A percentile compares a stretch with the other conserved stretches of the same genome.
These are phyloP conservation scores for Salticus scenicus DNA, from an alignment of 2,888 invertebrate genomes.

Conservation along the genomic window DNA sequence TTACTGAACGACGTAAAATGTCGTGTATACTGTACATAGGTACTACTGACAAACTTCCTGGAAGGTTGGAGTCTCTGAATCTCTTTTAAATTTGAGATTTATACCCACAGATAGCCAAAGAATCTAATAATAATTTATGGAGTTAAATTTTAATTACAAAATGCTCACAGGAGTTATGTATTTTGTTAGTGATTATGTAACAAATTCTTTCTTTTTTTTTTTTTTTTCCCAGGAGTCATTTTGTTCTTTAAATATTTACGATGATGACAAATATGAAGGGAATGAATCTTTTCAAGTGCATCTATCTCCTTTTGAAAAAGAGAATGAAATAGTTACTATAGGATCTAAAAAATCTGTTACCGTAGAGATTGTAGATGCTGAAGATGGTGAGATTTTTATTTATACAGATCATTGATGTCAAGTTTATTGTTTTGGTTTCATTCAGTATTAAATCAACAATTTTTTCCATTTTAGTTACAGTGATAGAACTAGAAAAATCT, in stretches of 20 bases:
- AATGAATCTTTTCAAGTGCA: conserved; percentile 75
- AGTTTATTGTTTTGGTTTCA: background rate
- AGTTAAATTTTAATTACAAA: too few relatives aligned
- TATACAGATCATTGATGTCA: background rate
- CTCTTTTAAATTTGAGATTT: too few relatives aligned
- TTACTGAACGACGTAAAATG: too few relatives aligned
- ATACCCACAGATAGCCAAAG: too few relatives aligned
- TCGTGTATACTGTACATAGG: too few relatives aligned
- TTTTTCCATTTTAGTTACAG: conserved; percentile 19
- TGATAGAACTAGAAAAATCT: conserved; percentile 32
- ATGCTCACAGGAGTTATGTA: too few relatives aligned
- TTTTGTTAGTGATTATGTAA: too few relatives aligned
- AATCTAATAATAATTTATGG: too few relatives aligned
- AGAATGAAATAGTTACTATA: conserved; percentile 71
- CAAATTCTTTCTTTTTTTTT: background rate
- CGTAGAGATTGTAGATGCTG: conserved; percentile 75
- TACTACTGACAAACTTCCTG: too few relatives aligned
- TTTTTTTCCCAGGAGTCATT: conserved; percentile 69
- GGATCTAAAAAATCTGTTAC: conserved; percentile 73
- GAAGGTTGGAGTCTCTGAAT: too few relatives aligned
- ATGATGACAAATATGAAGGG: conserved; percentile 75
- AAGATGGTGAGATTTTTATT: conserved; percentile 74
- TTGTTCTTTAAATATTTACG: conserved; percentile 75
- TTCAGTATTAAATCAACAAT: background rate
- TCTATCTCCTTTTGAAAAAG: conserved; percentile 11